These are phyloP conservation scores for Drosophila birchii DNA, from an alignment of 2,888 invertebrate genomes.

Conservation along the genomic window DNA sequence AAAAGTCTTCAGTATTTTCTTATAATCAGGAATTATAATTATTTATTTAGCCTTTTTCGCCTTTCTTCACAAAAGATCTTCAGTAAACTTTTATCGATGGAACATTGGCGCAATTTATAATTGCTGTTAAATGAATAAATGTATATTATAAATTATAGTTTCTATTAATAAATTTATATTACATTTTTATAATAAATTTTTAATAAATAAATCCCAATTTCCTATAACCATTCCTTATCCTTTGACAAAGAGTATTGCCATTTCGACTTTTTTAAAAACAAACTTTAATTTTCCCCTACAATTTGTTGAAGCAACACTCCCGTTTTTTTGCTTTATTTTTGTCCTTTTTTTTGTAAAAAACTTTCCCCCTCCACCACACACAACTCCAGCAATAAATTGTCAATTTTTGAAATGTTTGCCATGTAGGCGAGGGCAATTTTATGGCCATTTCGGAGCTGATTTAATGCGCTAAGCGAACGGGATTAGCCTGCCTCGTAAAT, in stretches of 20 bases:
- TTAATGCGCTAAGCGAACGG: slow-evolving; percentile 73
- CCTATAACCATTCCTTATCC: not conserved
- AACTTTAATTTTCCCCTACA: not conserved
- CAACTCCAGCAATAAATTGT: slow-evolving; percentile 65
- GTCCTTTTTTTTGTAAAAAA: slow-evolving; percentile 22
- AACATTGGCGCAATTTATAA: not conserved
- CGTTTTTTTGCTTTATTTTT: not conserved
- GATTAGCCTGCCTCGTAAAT: slow-evolving; percentile 70
- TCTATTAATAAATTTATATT: no score
- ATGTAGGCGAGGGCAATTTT: slow-evolving; percentile 62
- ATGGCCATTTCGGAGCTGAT: slow-evolving; percentile 74
- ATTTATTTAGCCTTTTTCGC: not conserved
- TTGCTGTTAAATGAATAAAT: not conserved
- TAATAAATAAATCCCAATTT: not conserved
- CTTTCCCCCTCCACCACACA: slow-evolving; percentile 5
- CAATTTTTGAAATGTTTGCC: slow-evolving; percentile 69
- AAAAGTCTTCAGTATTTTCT: no score
- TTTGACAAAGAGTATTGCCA: not conserved
- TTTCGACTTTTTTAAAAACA: not conserved
- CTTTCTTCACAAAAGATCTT: not conserved
- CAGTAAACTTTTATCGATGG: not conserved
- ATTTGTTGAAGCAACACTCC: not conserved
- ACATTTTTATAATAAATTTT: no score
- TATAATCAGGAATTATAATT: not conserved
- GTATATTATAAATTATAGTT: no score